These are phyloP conservation scores for Cuculus canorus DNA, from an alignment of 2,797 vertebrate genomes.

Conservation along the genomic window DNA sequence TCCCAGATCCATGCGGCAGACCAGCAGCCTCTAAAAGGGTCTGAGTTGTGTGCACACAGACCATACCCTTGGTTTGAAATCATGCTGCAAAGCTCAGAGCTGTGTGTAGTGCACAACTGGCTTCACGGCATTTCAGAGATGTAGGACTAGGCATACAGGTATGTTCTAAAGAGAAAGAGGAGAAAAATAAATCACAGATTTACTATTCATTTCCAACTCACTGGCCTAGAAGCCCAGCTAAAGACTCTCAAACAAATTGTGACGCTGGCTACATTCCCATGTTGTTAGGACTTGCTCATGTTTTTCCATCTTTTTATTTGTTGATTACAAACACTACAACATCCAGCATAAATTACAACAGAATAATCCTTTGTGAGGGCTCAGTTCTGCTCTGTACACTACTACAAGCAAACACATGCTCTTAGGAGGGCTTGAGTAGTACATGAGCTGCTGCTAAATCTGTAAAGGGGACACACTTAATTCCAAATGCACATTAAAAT, in stretches of 20 bases:
- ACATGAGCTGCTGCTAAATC: neutral
- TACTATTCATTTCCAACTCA: neutral
- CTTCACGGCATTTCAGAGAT: neutral
- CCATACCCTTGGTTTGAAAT: neutral
- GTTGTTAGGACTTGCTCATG: slow-evolving; percentile 11
- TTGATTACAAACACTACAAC: neutral
- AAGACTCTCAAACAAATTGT: neutral
- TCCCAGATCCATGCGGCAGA: neutral
- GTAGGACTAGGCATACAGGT: neutral
- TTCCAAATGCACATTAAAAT: neutral
- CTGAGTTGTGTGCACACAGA: neutral
- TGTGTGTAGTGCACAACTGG: neutral
- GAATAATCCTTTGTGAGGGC: neutral
- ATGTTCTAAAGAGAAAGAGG: neutral
- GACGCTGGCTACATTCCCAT: neutral
- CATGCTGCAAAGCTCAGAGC: neutral
- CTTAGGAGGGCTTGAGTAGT: neutral
- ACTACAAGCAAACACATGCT: neutral
- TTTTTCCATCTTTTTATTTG: neutral
- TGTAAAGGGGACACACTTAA: neutral
- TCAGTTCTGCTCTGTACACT: neutral
- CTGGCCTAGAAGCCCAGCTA: neutral
- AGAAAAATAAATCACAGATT: neutral
- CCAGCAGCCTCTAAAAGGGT: neutral
- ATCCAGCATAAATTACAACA: neutral